Percentiles rank a stretch among this genome's conserved stretches.
These are phyloP conservation scores for Octopus sinensis DNA, from an alignment of 1,140 invertebrate genomes.

Conservation along the genomic window DNA sequence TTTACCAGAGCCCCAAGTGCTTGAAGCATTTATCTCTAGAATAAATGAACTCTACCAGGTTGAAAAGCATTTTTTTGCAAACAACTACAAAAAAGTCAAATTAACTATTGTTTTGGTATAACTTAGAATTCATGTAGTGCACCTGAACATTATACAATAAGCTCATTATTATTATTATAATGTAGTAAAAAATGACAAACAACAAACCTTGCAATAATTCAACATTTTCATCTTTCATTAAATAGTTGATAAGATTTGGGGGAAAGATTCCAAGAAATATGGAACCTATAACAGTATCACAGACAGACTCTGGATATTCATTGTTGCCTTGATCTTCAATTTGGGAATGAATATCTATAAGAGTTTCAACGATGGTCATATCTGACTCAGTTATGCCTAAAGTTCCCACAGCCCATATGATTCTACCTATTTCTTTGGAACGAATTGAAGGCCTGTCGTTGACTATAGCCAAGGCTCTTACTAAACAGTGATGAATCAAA, in stretches of 20 bases:
- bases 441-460: neutral
- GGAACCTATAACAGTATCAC: neutral
- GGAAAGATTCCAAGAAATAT: conserved; percentile 6
- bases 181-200: neutral
- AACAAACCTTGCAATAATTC: conserved; percentile 2
- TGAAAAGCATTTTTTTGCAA: too few relatives aligned
- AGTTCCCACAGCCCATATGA: conserved; percentile 11
- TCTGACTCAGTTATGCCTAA: neutral
- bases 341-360: neutral
- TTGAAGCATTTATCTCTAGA: too few relatives aligned
- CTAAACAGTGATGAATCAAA: neutral
- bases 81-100: too few relatives aligned
- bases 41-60: too few relatives aligned
- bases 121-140: too few relatives aligned
- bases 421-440: conserved; percentile 10
- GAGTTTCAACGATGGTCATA: neutral
- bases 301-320: conserved; percentile 7
- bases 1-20: too few relatives aligned
- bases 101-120: too few relatives aligned
- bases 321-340: neutral
- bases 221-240: neutral
- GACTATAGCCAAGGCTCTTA: neutral
- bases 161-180: too few relatives aligned
- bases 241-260: neutral
- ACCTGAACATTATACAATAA: too few relatives aligned